Percentiles rank a stretch among this genome's conserved stretches.
Conservation (phyloP, 2,797 vertebrate species). For the Lerista edwardsae region DNA sequence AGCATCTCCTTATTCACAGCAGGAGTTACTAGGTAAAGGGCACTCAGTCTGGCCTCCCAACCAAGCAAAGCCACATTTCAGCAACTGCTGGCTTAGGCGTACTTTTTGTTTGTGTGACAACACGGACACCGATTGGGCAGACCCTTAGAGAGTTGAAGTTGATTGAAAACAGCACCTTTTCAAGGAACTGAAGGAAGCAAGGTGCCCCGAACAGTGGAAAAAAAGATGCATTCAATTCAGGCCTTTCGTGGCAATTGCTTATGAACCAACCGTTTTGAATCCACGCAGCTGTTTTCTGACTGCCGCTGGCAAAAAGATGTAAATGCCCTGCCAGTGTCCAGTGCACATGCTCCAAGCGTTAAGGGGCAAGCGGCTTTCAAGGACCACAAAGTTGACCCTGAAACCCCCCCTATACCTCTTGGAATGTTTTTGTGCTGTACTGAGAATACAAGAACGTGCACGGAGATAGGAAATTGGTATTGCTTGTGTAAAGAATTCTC, state of each 20-base stretch:
- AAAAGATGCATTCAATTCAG: neutral
- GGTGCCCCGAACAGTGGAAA: neutral
- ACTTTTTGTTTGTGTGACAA: neutral
- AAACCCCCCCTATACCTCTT: neutral
- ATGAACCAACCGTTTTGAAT: neutral
- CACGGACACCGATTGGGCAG: neutral
- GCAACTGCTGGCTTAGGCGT: neutral
- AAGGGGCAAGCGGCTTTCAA: neutral
- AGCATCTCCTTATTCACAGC: slow-evolving; percentile 59
- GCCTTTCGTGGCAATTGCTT: neutral
- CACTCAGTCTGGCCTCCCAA: neutral
- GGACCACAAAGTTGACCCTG: neutral
- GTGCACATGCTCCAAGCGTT: neutral
- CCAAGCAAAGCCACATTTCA: neutral
- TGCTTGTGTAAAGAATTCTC: neutral
- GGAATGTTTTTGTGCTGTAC: neutral
- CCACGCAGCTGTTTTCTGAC: neutral
- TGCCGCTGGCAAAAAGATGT: neutral
- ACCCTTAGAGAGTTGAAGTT: neutral
- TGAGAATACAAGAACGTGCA: neutral
- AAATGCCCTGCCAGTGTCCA: neutral
- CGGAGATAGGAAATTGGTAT: neutral
- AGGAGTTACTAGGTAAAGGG: neutral
- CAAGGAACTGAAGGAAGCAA: neutral
- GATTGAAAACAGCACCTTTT: neutral